These are phyloP conservation scores for Brachionus plicatilis DNA, from an alignment of 1,140 invertebrate species.

Conservation along the genomic window DNA sequence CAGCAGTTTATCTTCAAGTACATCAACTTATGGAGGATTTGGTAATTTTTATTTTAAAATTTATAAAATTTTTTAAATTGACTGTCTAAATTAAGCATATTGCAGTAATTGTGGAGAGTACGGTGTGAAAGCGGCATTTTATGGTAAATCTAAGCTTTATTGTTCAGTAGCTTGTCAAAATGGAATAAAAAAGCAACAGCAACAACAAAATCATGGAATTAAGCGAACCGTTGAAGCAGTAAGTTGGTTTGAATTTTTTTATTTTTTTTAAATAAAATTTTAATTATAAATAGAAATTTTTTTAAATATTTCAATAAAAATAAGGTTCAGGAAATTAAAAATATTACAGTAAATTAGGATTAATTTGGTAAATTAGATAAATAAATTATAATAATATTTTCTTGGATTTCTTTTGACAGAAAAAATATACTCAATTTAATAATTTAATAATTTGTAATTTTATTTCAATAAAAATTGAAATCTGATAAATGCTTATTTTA, in stretches of 20 bases:
- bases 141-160: slow-evolving; percentile 68
- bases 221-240: slow-evolving; percentile 14
- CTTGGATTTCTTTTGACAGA: too few species aligned
- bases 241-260: not conserved
- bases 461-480: too few species aligned
- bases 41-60: not conserved
- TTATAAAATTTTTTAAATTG: too few species aligned
- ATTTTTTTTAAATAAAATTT: not conserved
- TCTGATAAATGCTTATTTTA: too few species aligned
- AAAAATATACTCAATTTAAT: too few species aligned
- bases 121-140: slow-evolving; percentile 81
- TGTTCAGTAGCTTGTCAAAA: slow-evolving; percentile 43
- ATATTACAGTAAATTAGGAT: too few species aligned
- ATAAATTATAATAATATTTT: too few species aligned
- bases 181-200: slow-evolving; percentile 23
- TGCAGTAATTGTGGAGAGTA: slow-evolving; percentile 82
- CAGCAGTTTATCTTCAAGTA: not conserved
- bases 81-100: slow-evolving; percentile 59
- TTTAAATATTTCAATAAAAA: too few species aligned
- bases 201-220: slow-evolving; percentile 3
- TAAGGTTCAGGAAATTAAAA: too few species aligned
- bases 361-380: too few species aligned
- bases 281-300: too few species aligned
- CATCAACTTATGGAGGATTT: slow-evolving; percentile 22
- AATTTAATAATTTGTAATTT: too few species aligned